Percentiles rank a stretch among this genome's conserved stretches.
Evolutionary conservation across 1,140 invertebrate species (phyloP).

Genomic region (Xylocopa sonorina): DNA sequence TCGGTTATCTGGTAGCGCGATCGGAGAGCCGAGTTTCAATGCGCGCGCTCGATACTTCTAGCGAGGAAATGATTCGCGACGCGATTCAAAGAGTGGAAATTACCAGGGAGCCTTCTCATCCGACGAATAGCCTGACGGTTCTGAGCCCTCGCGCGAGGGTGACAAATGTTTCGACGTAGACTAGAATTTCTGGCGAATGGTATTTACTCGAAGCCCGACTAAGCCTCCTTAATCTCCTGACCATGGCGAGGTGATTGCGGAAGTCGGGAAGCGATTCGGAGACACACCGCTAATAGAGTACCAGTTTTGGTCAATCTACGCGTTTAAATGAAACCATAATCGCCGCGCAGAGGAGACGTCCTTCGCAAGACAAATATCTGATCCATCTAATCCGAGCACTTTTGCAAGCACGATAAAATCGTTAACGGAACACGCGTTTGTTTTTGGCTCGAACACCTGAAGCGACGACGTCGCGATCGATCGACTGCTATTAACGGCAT

Average conservation of each 20-base stretch:
- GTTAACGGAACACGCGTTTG: background rate
- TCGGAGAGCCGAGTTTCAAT: background rate
- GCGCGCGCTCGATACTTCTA: background rate
- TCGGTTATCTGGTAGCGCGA: background rate
- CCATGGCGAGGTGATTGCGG: background rate
- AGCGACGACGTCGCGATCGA: background rate
- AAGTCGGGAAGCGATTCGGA: background rate
- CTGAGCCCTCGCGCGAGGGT: too few species aligned
- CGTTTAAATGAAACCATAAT: background rate
- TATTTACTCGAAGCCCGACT: background rate
- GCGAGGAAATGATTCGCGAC: background rate
- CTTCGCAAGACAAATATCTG: background rate
- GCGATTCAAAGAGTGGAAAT: too few species aligned
- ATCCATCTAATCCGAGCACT: too few species aligned
- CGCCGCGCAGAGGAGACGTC: background rate
- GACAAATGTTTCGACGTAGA: background rate
- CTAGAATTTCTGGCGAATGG: background rate
- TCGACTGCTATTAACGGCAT: background rate
- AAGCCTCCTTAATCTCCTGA: constrained; percentile 12
- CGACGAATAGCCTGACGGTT: background rate
- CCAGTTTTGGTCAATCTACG: background rate
- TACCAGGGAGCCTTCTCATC: background rate
- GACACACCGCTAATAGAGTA: background rate
- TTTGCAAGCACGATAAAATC: background rate
- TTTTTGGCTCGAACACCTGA: background rate